Evolutionary conservation across 2,888 invertebrate genomes (phyloP).

Genomic region (Lepidochitona cinerea): DNA sequence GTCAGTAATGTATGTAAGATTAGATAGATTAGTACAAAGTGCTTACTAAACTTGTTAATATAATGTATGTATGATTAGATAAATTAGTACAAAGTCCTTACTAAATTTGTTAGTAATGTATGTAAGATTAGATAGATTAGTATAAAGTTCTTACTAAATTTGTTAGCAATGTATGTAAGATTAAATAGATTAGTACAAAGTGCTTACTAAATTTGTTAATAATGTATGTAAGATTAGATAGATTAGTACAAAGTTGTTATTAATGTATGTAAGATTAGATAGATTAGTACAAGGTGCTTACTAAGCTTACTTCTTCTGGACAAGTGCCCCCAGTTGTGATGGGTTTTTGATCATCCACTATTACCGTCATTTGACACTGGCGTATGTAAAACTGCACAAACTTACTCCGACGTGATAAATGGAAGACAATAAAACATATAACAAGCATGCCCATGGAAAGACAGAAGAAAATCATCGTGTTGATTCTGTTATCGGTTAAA

Average conservation of each 20-base stretch:
- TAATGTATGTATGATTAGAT: too few relatives aligned
- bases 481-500: constrained; percentile 82
- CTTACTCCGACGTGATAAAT: constrained; percentile 83
- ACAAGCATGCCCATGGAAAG: constrained; percentile 84
- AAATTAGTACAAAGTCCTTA: too few relatives aligned
- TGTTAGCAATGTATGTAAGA: too few relatives aligned
- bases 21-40: too few relatives aligned
- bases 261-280: constrained; percentile 84
- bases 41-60: too few relatives aligned
- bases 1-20: too few relatives aligned
- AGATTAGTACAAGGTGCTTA: constrained; percentile 68
- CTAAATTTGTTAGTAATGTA: too few relatives aligned
- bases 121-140: too few relatives aligned
- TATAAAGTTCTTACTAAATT: too few relatives aligned
- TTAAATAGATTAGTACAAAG: too few relatives aligned
- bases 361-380: constrained; percentile 74
- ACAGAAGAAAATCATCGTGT: constrained; percentile 89
- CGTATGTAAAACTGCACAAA: constrained; percentile 88
- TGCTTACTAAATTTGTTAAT: too few relatives aligned
- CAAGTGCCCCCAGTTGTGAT: constrained; percentile 82
- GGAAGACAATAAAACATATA: constrained; percentile 84
- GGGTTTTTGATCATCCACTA: constrained; percentile 73
- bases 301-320: constrained; percentile 84
- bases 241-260: constrained; percentile 76
- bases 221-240: too few relatives aligned